Base-by-base conservation (phyloP, 2,888 invertebrate species). In the Lasioglossum villosulum region DNA sequence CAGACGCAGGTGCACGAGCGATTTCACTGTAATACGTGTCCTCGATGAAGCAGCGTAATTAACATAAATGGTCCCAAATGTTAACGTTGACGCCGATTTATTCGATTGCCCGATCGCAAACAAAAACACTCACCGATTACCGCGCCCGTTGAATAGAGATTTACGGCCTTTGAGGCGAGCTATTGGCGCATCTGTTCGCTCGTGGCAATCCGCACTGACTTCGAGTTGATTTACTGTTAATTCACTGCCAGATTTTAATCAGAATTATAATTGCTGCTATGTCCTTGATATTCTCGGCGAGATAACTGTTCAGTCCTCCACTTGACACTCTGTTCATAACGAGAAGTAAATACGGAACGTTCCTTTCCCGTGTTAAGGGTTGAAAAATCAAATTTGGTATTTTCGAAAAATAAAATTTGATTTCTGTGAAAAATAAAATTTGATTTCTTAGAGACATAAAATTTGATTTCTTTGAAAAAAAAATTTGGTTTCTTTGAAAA, bases 11-110 rank as follows among this genome's bases (percentile, higher is more conserved):
- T 68, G 79, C 83, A 75, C 75, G 45, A 12, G 19, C 37, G 23
- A 37, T n/a, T 30, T 39, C 10, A 37, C 52, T 45, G 70, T 75
- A 75, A 77, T 82, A 75, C 78, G 71, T 45, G 45, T 45, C 52
- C 63, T 30, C 84, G 82, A 75, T 75, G 82, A 78, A 78, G 70
- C 56, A 52, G 16, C 37, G 70, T 71, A 75, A 82, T 84, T 82
- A 82, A 75, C 84, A 78, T 82, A 82, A 84, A 84, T n/a, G 84
- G 5, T 34, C n/a, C 68, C 4, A 68, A 68, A 48, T 37, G 68
- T 82, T 78, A 71, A 84, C 59, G 82, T 52, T 73, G 70, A 71
- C 63, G 37, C 23, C 30, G 48, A 75, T 82, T 82, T 82, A 80
- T 82, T 75, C 63, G 82, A 34, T 75, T 34, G 48, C 42, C 56